phyloP scores from a whole-genome alignment of 2,888 invertebrate species.

The Orgyia antiqua region DNA sequence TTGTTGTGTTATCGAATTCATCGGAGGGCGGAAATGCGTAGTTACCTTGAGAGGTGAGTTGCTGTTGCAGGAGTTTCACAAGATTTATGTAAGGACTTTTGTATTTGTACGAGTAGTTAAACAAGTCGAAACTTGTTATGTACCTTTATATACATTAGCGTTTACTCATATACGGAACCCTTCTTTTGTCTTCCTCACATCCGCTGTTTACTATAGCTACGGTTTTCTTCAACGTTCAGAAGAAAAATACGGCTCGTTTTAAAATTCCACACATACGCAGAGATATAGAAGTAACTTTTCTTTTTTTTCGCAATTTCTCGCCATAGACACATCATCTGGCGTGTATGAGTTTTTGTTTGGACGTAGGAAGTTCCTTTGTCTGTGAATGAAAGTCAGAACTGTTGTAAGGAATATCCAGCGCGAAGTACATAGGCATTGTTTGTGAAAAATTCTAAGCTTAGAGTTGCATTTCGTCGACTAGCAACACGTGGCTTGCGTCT shows the following conservation, averaged over 20 bases:
- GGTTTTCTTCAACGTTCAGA: slow-evolving; percentile 56
- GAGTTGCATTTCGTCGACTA: slow-evolving; percentile 43
- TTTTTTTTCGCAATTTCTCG: slow-evolving; percentile 70
- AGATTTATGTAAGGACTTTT: slow-evolving; percentile 78
- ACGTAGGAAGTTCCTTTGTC: slow-evolving; percentile 72
- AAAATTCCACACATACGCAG: slow-evolving; percentile 56
- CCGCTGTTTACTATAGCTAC: no score
- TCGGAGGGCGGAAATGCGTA: slow-evolving; percentile 48
- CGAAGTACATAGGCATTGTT: slow-evolving; percentile 63
- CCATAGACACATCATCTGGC: slow-evolving; percentile 76
- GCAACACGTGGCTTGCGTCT: slow-evolving; percentile 73
- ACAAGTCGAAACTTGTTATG: slow-evolving; percentile 62
- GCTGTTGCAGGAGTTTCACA: slow-evolving; percentile 62
- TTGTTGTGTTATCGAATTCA: slow-evolving; percentile 66
- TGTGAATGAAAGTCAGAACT: slow-evolving; percentile 71
- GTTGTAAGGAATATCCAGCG: slow-evolving; percentile 68
- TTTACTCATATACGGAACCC: slow-evolving; percentile 50
- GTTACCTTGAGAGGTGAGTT: slow-evolving; percentile 56
- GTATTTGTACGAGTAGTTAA: slow-evolving; percentile 75
- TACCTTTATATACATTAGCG: slow-evolving; percentile 64
- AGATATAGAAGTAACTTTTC: slow-evolving; percentile 52
- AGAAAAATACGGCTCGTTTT: slow-evolving; percentile 64
- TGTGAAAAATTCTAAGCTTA: slow-evolving; percentile 63
- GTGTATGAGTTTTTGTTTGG: slow-evolving; percentile 75
- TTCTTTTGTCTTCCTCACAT: slow-evolving; percentile 67